Evolutionary conservation across 2,113 vertebrate species (phyloP), one percentile per base, ranked within the genome.

Genomic region (Leucopternis melanops): DNA sequence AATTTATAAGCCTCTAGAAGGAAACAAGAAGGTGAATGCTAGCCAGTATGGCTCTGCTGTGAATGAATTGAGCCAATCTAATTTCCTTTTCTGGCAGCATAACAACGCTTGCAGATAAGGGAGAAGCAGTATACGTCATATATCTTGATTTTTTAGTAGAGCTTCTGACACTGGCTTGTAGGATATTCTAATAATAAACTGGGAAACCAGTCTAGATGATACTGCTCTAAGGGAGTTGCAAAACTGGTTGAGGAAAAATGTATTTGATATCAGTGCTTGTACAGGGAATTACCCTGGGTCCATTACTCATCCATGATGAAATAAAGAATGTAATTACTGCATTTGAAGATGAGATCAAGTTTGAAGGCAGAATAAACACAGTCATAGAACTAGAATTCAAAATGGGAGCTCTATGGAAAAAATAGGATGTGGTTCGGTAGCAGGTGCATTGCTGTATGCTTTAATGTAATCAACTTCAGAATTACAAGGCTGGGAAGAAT

Each of bases 121-220:
- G 58, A 8, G 1, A 85, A 91, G 90, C 73, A 61, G 31, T 85
- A 16, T 45, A 44, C 52, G 57, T 80, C 40, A 54, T 90, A 70
- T 62, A 91, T 87, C 91, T 96, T 92, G 91, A 69, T 90, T 95
- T 97, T 27, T 95, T 49, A 94, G 81, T 49, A 49, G 70, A 59
- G 57, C 47, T 92, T 61, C 36, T 96, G 93, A 88, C 47, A 59
- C 27, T 87, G 81, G 40, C 66, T 95, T 95, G 81, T 44, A 82
- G 70, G 52, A 67, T 93, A 82, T 79, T 94, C 93, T 96, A 95
- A 95, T 85, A 95, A 91, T 92, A 90, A 94, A 87, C 73, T 75
- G 89, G 61, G 58, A 84, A 95, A 63, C n/a, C 16, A 52, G 80
- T 89, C 61, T 81, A 52, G 38, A 44, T 91, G 73, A 45, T 69